Evolutionary conservation across 2,797 vertebrate genomes (phyloP).

Genomic region (Knipowitschia caucasica): DNA sequence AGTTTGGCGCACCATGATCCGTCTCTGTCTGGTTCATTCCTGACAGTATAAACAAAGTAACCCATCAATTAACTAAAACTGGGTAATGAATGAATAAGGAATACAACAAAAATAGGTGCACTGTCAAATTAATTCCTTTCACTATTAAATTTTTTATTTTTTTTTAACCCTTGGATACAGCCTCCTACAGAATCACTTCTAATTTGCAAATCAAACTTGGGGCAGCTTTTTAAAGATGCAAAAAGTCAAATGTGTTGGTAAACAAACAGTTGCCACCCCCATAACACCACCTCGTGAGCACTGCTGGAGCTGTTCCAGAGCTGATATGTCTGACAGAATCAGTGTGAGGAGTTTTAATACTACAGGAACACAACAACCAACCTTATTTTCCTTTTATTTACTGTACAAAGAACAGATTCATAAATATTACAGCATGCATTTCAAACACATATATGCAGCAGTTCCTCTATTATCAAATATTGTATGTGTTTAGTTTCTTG

Average conservation of each 20-base stretch:
- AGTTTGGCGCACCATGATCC: no score
- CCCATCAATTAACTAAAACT: background rate
- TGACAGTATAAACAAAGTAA: constrained; percentile 1
- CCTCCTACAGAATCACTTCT: background rate
- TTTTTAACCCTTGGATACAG: constrained; percentile 1
- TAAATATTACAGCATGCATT: background rate
- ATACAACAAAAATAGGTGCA: background rate
- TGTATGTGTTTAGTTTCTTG: background rate
- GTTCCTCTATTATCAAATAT: background rate
- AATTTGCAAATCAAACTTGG: constrained; percentile 6
- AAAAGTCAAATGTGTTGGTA: constrained; percentile 9
- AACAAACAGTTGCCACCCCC: constrained; percentile 9
- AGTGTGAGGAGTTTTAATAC: constrained; percentile 1
- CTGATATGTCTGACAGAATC: constrained; percentile 9
- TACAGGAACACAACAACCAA: background rate
- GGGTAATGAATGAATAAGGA: constrained; percentile 1
- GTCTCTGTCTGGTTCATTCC: no score
- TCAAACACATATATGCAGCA: background rate
- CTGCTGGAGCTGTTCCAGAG: constrained; percentile 11
- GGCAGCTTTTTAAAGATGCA: constrained; percentile 8
- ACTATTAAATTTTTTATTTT: background rate
- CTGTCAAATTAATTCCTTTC: background rate
- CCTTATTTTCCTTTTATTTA: background rate
- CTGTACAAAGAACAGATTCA: background rate
- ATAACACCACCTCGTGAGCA: constrained; percentile 5